These are phyloP conservation scores for Phataginus tricuspis DNA, from an alignment of 2,797 vertebrate genomes.

Conservation along the genomic window DNA sequence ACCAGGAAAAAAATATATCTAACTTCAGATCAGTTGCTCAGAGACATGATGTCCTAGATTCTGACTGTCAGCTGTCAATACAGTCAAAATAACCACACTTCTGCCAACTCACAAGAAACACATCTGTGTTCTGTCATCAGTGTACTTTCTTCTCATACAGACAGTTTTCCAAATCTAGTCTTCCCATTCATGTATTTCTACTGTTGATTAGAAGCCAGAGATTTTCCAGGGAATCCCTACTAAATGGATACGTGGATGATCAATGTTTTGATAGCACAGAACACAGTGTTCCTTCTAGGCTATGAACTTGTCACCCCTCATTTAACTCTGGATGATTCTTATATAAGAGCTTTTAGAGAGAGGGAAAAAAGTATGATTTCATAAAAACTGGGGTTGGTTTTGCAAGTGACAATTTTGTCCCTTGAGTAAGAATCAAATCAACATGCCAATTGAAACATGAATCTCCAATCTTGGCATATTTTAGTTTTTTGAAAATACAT, in stretches of 20 bases:
- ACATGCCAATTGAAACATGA: constrained; percentile 37
- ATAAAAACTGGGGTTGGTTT: constrained; percentile 17
- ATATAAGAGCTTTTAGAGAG: constrained; percentile 36
- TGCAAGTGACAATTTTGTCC: constrained; percentile 38
- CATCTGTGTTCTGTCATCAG: constrained; percentile 43
- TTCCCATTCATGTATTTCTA: constrained; percentile 50
- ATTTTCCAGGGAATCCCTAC: constrained; percentile 58
- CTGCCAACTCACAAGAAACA: constrained; percentile 24
- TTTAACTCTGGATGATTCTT: constrained; percentile 53
- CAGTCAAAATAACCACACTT: constrained; percentile 35
- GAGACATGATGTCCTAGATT: constrained; percentile 9
- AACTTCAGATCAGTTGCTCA: constrained; percentile 41
- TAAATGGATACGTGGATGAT: neutral
- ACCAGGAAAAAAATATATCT: neutral
- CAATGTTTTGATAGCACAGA: constrained; percentile 53
- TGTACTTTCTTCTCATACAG: constrained; percentile 38
- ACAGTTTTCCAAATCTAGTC: constrained; percentile 28
- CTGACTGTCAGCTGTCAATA: constrained; percentile 9
- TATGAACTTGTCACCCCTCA: constrained; percentile 54
- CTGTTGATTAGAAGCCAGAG: constrained; percentile 1
- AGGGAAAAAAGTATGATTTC: neutral
- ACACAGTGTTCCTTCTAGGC: constrained; percentile 36
- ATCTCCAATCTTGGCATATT: neutral
- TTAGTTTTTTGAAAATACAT: constrained; percentile 52
- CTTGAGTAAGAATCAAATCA: constrained; percentile 53